Conservation (phyloP, 2,797 vertebrate species). For the Ceryle rudis region DNA sequence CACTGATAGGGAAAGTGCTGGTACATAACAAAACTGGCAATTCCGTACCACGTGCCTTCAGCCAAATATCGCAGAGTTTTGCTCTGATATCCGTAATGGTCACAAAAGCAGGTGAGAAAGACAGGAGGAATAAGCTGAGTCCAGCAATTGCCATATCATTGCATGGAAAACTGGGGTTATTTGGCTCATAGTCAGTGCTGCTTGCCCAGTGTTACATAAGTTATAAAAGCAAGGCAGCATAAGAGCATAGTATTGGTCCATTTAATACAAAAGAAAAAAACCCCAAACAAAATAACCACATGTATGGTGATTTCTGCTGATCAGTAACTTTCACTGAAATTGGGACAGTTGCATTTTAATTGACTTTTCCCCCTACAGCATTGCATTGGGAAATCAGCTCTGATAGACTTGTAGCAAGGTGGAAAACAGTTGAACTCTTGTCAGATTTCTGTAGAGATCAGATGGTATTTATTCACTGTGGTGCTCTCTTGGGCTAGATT, state of each 20-base stretch:
- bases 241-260: neutral
- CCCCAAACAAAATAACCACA: slow-evolving; percentile 25
- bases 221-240: neutral
- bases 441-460: slow-evolving; percentile 74
- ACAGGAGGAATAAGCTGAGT: neutral
- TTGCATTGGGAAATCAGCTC: slow-evolving; percentile 65
- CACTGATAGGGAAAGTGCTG: neutral
- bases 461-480: slow-evolving; percentile 77
- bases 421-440: slow-evolving; percentile 73
- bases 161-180: slow-evolving; percentile 32
- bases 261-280: neutral
- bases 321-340: slow-evolving; percentile 71
- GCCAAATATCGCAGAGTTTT: neutral
- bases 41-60: neutral
- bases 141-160: neutral
- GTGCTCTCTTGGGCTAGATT: slow-evolving; percentile 64
- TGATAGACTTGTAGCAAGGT: slow-evolving; percentile 55
- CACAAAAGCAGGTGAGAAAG: slow-evolving; percentile 32
- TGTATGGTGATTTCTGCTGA: slow-evolving; percentile 63
- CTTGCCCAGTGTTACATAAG: neutral
- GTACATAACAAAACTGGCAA: neutral
- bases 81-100: neutral
- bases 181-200: slow-evolving; percentile 30
- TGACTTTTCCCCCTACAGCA: slow-evolving; percentile 68
- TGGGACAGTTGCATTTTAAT: slow-evolving; percentile 80